phyloP scores from a whole-genome alignment of 2,888 invertebrate species.

The Toxonevra muliebris region DNA sequence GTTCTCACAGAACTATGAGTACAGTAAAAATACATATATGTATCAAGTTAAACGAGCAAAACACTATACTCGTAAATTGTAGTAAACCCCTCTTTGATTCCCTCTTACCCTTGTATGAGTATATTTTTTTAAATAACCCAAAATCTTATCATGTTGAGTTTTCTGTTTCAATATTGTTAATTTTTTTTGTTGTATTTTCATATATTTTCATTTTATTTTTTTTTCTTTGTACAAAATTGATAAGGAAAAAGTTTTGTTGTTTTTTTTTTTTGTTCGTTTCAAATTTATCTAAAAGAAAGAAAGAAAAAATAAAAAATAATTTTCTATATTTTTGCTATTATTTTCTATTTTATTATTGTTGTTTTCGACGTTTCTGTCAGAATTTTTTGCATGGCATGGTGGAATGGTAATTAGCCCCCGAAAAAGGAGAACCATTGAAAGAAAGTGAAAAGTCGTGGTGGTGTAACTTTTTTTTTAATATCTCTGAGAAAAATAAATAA shows the following conservation, averaged over 20 bases:
- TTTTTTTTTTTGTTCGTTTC: slow-evolving; percentile 11
- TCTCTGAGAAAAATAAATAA: too few species aligned
- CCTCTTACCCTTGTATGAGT: too few species aligned
- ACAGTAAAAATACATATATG: too few species aligned
- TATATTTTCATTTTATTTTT: slow-evolving; percentile 11
- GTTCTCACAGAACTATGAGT: neutral
- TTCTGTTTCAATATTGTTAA: neutral
- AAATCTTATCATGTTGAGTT: slow-evolving; percentile 11
- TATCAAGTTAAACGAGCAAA: too few species aligned
- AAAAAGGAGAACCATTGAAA: too few species aligned
- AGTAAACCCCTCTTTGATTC: too few species aligned
- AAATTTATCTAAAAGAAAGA: slow-evolving; percentile 6
- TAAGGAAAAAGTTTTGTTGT: slow-evolving; percentile 21
- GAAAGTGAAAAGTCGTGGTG: too few species aligned
- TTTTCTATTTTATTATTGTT: neutral
- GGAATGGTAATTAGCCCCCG: too few species aligned
- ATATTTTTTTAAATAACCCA: neutral
- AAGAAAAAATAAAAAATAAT: neutral
- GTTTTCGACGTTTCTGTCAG: neutral
- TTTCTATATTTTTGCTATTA: too few species aligned
- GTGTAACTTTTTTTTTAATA: too few species aligned
- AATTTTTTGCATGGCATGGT: too few species aligned
- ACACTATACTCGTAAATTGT: too few species aligned
- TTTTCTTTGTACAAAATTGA: slow-evolving; percentile 17
- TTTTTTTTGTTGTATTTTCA: neutral